These are phyloP conservation scores for Agrochola macilenta DNA, from an alignment of 2,888 invertebrate genomes.

Conservation along the genomic window DNA sequence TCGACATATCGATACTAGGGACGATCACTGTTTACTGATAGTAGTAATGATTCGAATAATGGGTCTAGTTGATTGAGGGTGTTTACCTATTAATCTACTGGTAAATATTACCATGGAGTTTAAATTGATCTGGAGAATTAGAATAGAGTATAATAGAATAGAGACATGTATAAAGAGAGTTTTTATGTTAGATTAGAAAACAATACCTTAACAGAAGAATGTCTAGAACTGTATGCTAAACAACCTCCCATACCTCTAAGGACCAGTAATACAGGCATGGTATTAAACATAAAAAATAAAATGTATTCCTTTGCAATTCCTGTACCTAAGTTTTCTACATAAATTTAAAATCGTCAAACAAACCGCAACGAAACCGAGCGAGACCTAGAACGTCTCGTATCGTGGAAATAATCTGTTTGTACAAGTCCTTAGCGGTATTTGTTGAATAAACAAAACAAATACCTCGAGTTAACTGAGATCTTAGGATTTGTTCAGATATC, in stretches of 20 bases:
- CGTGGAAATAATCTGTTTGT: slow-evolving; percentile 22
- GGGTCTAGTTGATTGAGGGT: neutral
- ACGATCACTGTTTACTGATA: slow-evolving; percentile 12
- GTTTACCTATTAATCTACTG: neutral
- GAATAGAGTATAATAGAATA: too few relatives aligned
- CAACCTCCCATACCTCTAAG: too few relatives aligned
- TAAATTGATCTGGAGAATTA: neutral
- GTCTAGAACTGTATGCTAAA: too few relatives aligned
- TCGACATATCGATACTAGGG: neutral
- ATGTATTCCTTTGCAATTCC: neutral
- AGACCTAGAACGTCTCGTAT: slow-evolving; percentile 1
- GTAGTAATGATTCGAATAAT: slow-evolving; percentile 18
- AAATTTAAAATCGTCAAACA: slow-evolving; percentile 4
- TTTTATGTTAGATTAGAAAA: neutral
- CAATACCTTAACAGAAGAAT: too few relatives aligned
- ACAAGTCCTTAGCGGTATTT: slow-evolving; percentile 17
- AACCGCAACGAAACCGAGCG: neutral
- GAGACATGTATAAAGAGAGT: neutral
- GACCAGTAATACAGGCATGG: too few relatives aligned
- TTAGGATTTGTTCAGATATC: slow-evolving; percentile 4
- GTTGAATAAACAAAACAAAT: slow-evolving; percentile 38
- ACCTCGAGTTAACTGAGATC: slow-evolving; percentile 19
- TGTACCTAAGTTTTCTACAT: slow-evolving; percentile 1
- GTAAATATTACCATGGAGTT: neutral
- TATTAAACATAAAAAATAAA: neutral